Base-by-base conservation (phyloP, 2,797 vertebrate genomes). In the Liparis tanakae region DNA sequence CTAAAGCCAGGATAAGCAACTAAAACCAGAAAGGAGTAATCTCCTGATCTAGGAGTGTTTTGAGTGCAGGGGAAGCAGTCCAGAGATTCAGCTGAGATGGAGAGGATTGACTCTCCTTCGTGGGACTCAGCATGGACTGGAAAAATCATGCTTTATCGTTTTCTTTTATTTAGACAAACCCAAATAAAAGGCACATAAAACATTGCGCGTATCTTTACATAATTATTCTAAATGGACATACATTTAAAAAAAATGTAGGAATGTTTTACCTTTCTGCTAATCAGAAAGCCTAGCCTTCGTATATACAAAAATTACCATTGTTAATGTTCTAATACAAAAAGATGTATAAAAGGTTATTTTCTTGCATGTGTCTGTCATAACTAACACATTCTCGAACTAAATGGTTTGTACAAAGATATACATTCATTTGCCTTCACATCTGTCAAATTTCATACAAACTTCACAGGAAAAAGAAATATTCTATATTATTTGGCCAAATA, bases 311-410 rank as follows among this genome's bases (percentile, higher is more conserved):
- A 95, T 96, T 96, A 97, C 96, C 96, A 95, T 96, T 97, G 96
- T 98, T 98, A 96, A 97, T 97, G 95, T 97, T 96, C 96, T 98
- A 98, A 97, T 98, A 98, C 96, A 99, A 99, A 99, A 98, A 95
- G 95, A 95, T 97, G 97, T 97, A 98, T 97, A 98, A 99, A 99
- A 98, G 85, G 85, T 96, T 96, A 95, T 96, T 90, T 85, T 83
- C 91, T 93, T 91, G 89, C 95, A 96, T 95, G 95, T 96, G 93
- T 96, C 94, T 96, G 96, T 95, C 92, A 88, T 94, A 92, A 94
- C 96, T 97, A 96, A 95, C 92, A 96, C 94, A 92, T 96, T 95
- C 95, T 96, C 96, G 93, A 96, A 95, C 95, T 94, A 94, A 93
- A 92, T 88, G 85, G 90, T 96, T 93, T 96, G 94, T 96, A 94